Evolutionary conservation across 2,113 vertebrate genomes (phyloP).

Genomic region (Dolichotis patagonum): DNA sequence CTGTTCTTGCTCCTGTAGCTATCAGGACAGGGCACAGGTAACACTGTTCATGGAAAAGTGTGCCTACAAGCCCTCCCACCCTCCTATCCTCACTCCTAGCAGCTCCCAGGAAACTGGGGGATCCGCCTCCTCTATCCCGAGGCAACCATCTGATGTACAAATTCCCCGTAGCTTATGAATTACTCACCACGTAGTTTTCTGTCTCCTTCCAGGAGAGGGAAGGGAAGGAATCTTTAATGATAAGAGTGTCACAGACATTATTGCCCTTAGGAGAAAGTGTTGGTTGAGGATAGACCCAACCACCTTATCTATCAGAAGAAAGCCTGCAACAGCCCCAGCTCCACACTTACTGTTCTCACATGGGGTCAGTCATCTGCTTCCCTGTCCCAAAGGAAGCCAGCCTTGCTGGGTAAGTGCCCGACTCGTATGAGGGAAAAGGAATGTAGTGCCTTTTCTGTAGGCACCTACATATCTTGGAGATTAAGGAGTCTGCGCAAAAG

Average conservation of each 20-base stretch:
- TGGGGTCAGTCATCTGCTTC: background rate
- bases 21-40: background rate
- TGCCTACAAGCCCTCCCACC: background rate
- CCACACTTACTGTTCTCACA: background rate
- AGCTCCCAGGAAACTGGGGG: background rate
- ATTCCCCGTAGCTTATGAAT: constrained; percentile 1
- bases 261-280: background rate
- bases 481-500: constrained; percentile 53
- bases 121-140: background rate
- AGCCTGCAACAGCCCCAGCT: background rate
- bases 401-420: background rate
- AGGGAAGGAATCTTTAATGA: background rate
- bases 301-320: background rate
- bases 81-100: background rate
- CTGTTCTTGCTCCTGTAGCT: background rate
- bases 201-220: background rate
- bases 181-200: background rate
- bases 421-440: background rate
- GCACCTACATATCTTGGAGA: constrained; percentile 3
- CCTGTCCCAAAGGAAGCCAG: background rate
- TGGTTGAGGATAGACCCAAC: background rate
- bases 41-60: background rate
- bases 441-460: constrained; percentile 44
- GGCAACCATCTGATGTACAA: background rate
- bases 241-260: background rate